Base-by-base conservation (phyloP, 2,888 invertebrate species). In the Belgica antarctica region DNA sequence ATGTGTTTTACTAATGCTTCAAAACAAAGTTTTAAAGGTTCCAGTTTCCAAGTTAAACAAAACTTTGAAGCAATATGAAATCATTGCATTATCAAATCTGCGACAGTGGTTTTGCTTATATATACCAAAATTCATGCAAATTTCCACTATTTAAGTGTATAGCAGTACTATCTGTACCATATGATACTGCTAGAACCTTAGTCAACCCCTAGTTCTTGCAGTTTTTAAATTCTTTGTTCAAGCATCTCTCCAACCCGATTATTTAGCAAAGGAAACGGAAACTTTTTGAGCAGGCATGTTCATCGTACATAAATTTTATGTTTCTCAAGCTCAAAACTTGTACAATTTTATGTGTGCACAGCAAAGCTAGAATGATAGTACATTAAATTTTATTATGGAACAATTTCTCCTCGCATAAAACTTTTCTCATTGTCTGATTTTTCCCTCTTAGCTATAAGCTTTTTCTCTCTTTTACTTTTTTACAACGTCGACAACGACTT, bases 311-410 rank as follows among this genome's bases (percentile, higher is more conserved):
- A 47, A 66, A 66, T 66, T 66, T 66, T 66, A 47, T 66, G 47
- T 46, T 68, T 57, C 68, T 68, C 68, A 68, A 68, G 68, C 68
- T 68, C 12, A 27, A 63, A 65, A 65, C 65, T 65, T 65, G 47
- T 65, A 65, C 46, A 65, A 68, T 52, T 68, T 68, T 31, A 57
- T 34, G 27, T 57, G 25, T 22, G 25, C 19, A 15, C 36, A 31
- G n/a, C n/a, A 31, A 31, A 19, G 31, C 41, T 17, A 34, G 31
- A 15, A 31, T 46, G 15, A 28, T 8, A 46, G 65, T 57, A 68
- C 68, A 68, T 68, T 68, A 68, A 68, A 68, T 68, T 68, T 68
- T 57, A 68, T 68, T 68, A 63, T 24, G 63, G 41, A n/a, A n/a
- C n/a, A n/a, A n/a, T n/a, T 31, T 31, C 63, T 62, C 34, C 34